A percentile compares a stretch with the other conserved stretches of the same genome.
phyloP scores from a whole-genome alignment of 2,113 vertebrate species.

The Helogale parvula region DNA sequence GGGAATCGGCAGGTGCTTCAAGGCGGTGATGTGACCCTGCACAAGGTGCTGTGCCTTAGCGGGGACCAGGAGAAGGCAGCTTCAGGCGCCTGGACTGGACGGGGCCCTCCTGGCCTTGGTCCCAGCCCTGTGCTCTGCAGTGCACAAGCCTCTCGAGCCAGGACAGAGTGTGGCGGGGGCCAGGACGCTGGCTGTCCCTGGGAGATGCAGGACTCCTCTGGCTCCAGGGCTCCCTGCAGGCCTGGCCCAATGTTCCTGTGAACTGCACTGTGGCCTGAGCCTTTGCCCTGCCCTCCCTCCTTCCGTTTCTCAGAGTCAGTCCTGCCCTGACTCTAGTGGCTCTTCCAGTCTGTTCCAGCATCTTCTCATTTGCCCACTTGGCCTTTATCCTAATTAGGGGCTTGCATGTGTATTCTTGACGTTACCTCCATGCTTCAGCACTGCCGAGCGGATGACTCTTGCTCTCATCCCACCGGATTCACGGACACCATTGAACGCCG shows the following conservation, averaged over 20 bases:
- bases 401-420: background rate
- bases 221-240: background rate
- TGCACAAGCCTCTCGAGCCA: background rate
- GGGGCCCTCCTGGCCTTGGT: too few species aligned
- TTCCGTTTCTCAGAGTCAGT: background rate
- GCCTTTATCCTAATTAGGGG: fast-evolving
- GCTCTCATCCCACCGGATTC: background rate
- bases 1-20: fast-evolving
- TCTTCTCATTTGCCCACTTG: fast-evolving
- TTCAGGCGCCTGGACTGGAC: background rate
- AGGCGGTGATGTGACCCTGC: background rate
- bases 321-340: background rate
- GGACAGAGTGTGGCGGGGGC: fast-evolving
- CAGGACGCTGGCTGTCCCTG: too few species aligned
- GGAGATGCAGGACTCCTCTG: background rate
- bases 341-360: fast-evolving
- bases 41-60: fast-evolving
- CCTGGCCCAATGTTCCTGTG: background rate
- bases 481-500: too few species aligned
- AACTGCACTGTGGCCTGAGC: fast-evolving
- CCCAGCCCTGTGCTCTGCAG: background rate
- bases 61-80: background rate
- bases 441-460: fast-evolving
- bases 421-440: fast-evolving
- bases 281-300: background rate